Evolutionary conservation across 2,113 vertebrate species (phyloP), one percentile per base, ranked within the genome.

Genomic region (Isurus oxyrinchus): DNA sequence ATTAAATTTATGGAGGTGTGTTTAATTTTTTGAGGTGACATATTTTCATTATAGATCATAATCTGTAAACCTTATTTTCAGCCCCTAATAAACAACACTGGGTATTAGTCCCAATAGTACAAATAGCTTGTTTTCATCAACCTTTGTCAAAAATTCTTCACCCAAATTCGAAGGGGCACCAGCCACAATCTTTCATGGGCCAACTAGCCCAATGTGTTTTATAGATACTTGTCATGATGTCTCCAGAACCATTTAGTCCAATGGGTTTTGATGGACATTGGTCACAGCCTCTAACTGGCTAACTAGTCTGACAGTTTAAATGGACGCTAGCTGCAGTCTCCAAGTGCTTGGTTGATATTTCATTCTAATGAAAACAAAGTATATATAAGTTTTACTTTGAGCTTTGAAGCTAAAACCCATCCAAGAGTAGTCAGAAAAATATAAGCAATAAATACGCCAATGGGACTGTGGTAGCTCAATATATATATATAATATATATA

Each of bases 351-450:
- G 87, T 44, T 40, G 16, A n/a, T 0, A 63, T 63, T 94, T 61
- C 35, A 40, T 94, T 61, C 59, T 40, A 19, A 63, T 94, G n/a
- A 23, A 94, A 94, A 94, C 16, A 63, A 94, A 63, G 14, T 40
- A 66, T 21, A 40, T 66, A 94, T 21, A 63, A 94, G n/a, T n/a
- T 40, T 66, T 14, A 8, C 35, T 94, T 63, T 40, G 61, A 94
- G 90, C 11, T 40, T 19, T 40, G 57, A 93, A 40, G 35, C 59
- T n/a, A 91, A 61, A 19, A 19, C 35, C 19, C n/a, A 63, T 63
- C 90, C 90, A 63, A 6, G n/a, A 94, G n/a, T 63, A 93, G 14
- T 94, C 16, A 94, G 90, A 94, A 94, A 61, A 63, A 94, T 94
- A 88, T 88, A 94, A 40, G 40, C 59, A 94, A 35, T 63, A 93